phyloP scores from a whole-genome alignment of 1,140 invertebrate species.

The Drosophila murphyi region DNA sequence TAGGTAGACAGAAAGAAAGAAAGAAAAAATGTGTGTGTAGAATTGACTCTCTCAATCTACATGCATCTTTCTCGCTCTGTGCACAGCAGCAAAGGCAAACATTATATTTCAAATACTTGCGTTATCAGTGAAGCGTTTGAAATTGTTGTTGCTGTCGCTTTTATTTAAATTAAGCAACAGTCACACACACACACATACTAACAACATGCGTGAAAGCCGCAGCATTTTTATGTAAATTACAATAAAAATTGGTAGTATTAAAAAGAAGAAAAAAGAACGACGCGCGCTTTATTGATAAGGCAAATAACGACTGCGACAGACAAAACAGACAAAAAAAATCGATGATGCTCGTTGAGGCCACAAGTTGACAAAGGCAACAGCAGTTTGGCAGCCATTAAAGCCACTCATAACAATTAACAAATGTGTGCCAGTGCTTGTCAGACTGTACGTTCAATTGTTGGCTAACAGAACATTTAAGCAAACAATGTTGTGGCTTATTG shows the following conservation, averaged over 20 bases:
- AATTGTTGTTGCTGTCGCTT: slow-evolving; percentile 50
- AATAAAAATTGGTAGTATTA: slow-evolving; percentile 63
- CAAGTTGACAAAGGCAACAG: slow-evolving; percentile 2
- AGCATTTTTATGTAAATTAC: slow-evolving; percentile 78
- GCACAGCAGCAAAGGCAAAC: slow-evolving; percentile 22
- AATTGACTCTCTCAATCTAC: neutral
- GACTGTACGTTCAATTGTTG: neutral
- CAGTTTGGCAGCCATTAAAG: slow-evolving; percentile 28
- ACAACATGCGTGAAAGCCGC: slow-evolving; percentile 47
- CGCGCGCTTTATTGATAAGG: slow-evolving; percentile 35
- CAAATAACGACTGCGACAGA: slow-evolving; percentile 2
- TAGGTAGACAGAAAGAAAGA: slow-evolving; percentile 47
- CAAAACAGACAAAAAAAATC: neutral
- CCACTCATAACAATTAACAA: slow-evolving; percentile 7
- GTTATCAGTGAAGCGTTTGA: slow-evolving; percentile 67
- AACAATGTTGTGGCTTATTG: too few species aligned
- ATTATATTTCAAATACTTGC: slow-evolving; percentile 60
- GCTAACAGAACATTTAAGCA: too few species aligned
- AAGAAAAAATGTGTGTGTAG: neutral
- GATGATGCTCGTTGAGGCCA: neutral
- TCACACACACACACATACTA: slow-evolving; percentile 40
- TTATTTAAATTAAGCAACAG: slow-evolving; percentile 78
- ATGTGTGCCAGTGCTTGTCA: neutral
- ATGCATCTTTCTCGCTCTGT: slow-evolving; percentile 13
- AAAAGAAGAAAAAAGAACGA: neutral